phyloP scores from a whole-genome alignment of 2,888 invertebrate species.

The Rotaria macrura region DNA sequence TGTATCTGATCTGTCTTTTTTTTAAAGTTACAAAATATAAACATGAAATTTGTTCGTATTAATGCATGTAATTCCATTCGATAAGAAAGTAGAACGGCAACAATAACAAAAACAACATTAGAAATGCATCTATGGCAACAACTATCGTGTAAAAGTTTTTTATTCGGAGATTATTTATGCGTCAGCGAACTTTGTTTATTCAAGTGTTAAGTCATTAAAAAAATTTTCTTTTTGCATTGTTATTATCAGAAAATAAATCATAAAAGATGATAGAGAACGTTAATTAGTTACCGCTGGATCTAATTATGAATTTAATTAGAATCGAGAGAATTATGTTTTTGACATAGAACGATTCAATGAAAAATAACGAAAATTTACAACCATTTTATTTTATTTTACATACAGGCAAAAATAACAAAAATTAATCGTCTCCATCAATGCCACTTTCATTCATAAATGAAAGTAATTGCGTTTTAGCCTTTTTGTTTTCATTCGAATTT shows the following conservation, averaged over 20 bases:
- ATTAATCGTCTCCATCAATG: neutral
- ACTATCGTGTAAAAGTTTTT: neutral
- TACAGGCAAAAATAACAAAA: neutral
- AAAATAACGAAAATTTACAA: too few relatives aligned
- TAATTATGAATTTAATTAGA: too few relatives aligned
- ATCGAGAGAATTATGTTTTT: too few relatives aligned
- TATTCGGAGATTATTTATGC: neutral
- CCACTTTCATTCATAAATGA: neutral
- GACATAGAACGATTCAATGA: too few relatives aligned
- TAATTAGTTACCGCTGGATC: too few relatives aligned
- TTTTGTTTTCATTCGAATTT: neutral
- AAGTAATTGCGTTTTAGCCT: neutral
- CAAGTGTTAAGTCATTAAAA: neutral
- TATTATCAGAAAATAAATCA: too few relatives aligned
- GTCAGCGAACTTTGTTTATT: neutral
- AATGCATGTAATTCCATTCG: neutral
- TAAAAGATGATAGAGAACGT: too few relatives aligned
- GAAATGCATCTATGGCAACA: neutral
- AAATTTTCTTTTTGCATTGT: too few relatives aligned
- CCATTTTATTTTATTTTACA: neutral
- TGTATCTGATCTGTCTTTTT: neutral
- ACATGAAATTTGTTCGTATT: too few relatives aligned
- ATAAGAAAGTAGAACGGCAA: neutral
- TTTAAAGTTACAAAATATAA: neutral
- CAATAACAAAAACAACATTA: too few relatives aligned